Evolutionary conservation across 2,113 vertebrate species (phyloP).

Genomic region (Aythya baeri): DNA sequence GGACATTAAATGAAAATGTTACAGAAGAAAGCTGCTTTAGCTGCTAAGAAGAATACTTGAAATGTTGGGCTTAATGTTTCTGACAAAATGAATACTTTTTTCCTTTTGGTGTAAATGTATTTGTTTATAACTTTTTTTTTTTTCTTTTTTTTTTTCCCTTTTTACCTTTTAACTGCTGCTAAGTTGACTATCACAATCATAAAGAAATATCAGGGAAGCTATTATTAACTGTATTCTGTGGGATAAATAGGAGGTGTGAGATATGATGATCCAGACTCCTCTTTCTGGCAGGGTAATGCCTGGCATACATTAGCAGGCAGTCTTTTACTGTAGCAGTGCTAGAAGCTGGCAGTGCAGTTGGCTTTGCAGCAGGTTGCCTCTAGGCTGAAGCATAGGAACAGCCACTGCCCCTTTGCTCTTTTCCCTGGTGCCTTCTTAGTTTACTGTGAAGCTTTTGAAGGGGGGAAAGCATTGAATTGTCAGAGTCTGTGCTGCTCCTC

Average conservation of each 20-base stretch:
- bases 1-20: neutral
- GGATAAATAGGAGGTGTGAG: slow-evolving; percentile 34
- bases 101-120: neutral
- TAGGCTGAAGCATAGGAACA: neutral
- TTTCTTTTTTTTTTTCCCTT: neutral
- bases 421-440: neutral
- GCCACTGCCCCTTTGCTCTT: neutral
- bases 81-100: neutral
- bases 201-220: slow-evolving; percentile 5
- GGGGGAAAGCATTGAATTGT: neutral
- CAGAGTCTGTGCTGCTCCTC: neutral
- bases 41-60: neutral
- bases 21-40: neutral
- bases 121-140: neutral
- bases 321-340: neutral
- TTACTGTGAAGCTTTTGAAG: neutral
- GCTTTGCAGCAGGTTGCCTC: neutral
- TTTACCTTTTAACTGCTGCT: neutral
- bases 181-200: neutral
- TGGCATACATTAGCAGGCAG: neutral
- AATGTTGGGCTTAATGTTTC: neutral
- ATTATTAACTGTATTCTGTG: neutral
- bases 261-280: slow-evolving; percentile 8
- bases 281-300: neutral
- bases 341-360: neutral